phyloP scores from a whole-genome alignment of 2,888 invertebrate genomes.

The Neoascia interrupta region DNA sequence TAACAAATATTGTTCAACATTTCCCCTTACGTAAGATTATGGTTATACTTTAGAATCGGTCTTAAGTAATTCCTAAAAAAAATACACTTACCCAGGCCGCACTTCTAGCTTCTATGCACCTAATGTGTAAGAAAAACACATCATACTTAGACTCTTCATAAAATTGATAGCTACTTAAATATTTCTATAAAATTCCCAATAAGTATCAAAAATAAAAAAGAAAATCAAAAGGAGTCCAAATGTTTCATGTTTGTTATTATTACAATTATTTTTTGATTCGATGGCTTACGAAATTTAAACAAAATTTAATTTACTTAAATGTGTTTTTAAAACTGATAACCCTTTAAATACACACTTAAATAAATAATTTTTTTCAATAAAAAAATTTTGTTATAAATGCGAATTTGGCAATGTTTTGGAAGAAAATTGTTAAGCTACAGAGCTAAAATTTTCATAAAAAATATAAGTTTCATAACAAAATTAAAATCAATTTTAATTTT shows the following conservation, averaged over 20 bases:
- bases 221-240: constrained; percentile 59
- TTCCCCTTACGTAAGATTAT: too few relatives aligned
- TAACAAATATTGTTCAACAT: too few relatives aligned
- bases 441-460: constrained; percentile 70
- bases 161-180: constrained; percentile 57
- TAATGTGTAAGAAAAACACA: too few relatives aligned
- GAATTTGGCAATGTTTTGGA: constrained; percentile 75
- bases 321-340: constrained; percentile 33
- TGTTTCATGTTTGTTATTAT: constrained; percentile 23
- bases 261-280: constrained; percentile 11
- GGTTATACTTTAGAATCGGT: too few relatives aligned
- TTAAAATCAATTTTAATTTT: constrained; percentile 49
- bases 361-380: constrained; percentile 23
- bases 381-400: constrained; percentile 70
- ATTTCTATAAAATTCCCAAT: constrained; percentile 44
- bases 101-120: too few relatives aligned
- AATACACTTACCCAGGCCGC: too few relatives aligned
- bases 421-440: constrained; percentile 80
- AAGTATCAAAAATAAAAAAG: constrained; percentile 47
- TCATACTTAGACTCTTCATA: too few relatives aligned
- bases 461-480: constrained; percentile 25
- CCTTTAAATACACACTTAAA: constrained; percentile 55
- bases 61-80: too few relatives aligned
- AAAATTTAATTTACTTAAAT: constrained; percentile 33
- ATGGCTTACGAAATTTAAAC: constrained; percentile 19